Base-by-base conservation (phyloP, 2,888 invertebrate species). In the Notodromas monacha region DNA sequence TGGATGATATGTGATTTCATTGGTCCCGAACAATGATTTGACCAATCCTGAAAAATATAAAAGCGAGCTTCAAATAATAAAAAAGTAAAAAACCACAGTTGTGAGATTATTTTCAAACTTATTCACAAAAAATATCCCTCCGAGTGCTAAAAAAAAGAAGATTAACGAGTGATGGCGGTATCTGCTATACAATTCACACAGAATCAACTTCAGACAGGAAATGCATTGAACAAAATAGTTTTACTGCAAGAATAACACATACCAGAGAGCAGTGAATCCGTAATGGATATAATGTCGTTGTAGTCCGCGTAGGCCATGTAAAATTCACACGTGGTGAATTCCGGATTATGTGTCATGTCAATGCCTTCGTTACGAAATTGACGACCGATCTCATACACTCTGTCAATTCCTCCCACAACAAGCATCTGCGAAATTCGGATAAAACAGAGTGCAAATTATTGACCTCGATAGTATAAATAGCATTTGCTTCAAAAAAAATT, bases 261-360 rank as follows among this genome's bases (percentile, higher is more conserved):
- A 57, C 60, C 77, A 16, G 86, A 72, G 10, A 99, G 39, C 57
- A 96, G 56, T 32, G 65, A 59, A 52, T 99, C 96, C 1, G 92
- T 89, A 27, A 99, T 63, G 14, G 58, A 52, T 55, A 99, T 84
- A 6, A 96, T 46, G 51, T 99, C 92, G 47, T 81, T 63, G 46
- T 96, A 99, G 52, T 99, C 96, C 11, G 96, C 96, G 53, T 96
- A 99, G 0, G 96, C 96, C 89, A 96, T 96, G 51, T 99, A 99
- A 52, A 99, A 99, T 56, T 96, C 96, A 46, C 89, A 86, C 4
- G 89, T 86, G 1, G 96, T 96, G 45, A 99, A 96, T 53, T 99
- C 96, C 1, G 96, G 96, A 51, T 99, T 99, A 46, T 99, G 96
- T 0, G 92, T 92, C 44, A 92, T 49, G 55, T 96, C 96, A 43